phyloP scores from a whole-genome alignment of 2,113 vertebrate species.

The Siniperca knerii region DNA sequence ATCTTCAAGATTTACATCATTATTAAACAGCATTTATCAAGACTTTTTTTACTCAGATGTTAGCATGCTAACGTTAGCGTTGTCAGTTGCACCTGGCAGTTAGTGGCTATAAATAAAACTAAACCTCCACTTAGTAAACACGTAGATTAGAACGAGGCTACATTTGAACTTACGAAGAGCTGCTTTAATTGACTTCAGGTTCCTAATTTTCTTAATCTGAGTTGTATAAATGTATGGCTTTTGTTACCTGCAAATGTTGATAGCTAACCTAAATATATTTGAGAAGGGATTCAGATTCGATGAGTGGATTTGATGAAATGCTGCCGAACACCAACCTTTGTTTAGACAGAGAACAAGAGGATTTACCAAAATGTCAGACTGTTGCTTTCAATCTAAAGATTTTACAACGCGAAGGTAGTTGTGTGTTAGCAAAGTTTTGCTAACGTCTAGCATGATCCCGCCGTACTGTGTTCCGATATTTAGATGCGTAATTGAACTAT shows the following conservation, averaged over 20 bases:
- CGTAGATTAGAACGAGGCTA: neutral
- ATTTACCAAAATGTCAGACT: neutral
- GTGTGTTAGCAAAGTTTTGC: neutral
- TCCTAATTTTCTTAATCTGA: neutral
- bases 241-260: neutral
- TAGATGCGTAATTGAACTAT: neutral
- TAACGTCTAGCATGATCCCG: neutral
- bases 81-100: too few relatives aligned
- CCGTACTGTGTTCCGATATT: constrained; percentile 2
- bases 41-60: too few relatives aligned
- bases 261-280: neutral
- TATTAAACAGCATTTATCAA: too few relatives aligned
- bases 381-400: neutral
- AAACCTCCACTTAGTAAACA: neutral
- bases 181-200: neutral
- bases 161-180: neutral
- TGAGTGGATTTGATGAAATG: too few relatives aligned
- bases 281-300: too few relatives aligned
- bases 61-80: too few relatives aligned
- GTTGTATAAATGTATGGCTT: neutral
- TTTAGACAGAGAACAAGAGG: neutral
- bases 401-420: neutral
- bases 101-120: too few relatives aligned
- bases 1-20: neutral
- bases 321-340: neutral